Conservation (phyloP, 1,140 invertebrate genomes). For the Megalopta genalis region DNA sequence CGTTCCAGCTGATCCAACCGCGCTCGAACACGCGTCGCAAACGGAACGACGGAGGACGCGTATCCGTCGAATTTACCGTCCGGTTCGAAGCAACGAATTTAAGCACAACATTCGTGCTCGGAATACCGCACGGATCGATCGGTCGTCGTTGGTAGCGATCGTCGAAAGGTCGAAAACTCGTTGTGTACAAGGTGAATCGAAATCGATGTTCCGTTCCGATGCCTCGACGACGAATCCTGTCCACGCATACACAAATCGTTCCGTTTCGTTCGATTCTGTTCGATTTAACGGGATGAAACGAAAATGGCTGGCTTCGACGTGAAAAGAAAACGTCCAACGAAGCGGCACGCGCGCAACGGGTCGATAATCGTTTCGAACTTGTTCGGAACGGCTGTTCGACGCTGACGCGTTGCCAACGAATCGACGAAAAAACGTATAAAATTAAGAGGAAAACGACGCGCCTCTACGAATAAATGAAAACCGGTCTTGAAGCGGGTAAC, state of each 20-base stretch:
- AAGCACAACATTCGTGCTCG: neutral
- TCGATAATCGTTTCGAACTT: neutral
- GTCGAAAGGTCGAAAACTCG: constrained; percentile 27
- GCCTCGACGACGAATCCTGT: neutral
- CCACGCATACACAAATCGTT: neutral
- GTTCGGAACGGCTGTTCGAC: neutral
- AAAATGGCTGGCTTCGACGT: neutral
- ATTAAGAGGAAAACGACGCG: neutral
- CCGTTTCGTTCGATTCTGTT: neutral
- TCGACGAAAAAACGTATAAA: neutral
- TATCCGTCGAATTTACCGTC: neutral
- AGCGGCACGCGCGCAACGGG: no score
- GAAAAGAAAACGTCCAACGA: neutral
- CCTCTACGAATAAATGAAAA: neutral
- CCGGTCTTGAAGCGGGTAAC: neutral
- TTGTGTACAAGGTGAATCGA: constrained; percentile 36
- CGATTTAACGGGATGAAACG: neutral
- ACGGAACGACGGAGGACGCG: no score
- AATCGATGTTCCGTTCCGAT: constrained; percentile 1
- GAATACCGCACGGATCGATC: constrained; percentile 6
- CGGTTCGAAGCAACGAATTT: neutral
- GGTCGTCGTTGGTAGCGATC: constrained; percentile 17
- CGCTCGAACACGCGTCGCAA: no score
- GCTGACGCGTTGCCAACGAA: neutral
- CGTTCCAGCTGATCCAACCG: no score